phyloP scores from a whole-genome alignment of 2,113 vertebrate species.

The Hiodon tergisus region DNA sequence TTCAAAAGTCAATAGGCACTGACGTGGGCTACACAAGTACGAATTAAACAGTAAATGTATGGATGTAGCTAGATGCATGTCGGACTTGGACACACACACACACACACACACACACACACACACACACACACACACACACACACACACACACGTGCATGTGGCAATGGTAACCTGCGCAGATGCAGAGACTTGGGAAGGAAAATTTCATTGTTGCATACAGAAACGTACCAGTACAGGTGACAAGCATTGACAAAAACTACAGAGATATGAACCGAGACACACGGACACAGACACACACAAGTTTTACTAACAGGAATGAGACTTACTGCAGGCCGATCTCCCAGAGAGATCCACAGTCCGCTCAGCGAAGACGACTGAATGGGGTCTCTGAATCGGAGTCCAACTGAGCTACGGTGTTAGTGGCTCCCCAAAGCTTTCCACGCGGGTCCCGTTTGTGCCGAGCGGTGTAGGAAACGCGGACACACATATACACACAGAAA shows the following conservation, averaged over 20 bases:
- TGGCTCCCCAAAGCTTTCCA: background rate
- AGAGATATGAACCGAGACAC: background rate
- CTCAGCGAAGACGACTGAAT: conserved; percentile 9
- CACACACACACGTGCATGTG: no score
- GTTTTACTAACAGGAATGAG: background rate
- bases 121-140: background rate
- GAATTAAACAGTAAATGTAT: background rate
- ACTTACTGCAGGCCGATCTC: conserved; percentile 8
- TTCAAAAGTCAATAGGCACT: background rate
- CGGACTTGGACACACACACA: background rate
- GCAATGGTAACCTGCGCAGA: background rate
- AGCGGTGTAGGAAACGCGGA: no score
- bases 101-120: background rate
- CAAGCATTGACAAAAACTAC: no score
- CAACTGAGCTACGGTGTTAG: background rate
- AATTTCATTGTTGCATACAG: no score
- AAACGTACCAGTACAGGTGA: no score
- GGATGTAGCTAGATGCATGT: background rate
- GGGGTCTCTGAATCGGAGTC: conserved; percentile 11
- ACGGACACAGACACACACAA: background rate
- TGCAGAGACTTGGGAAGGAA: no score
- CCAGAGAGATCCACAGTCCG: background rate
- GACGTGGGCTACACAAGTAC: background rate
- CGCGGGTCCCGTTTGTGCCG: background rate
- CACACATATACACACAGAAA: no score